Percentiles rank a stretch among this genome's conserved stretches.
phyloP scores from a whole-genome alignment of 2,888 invertebrate species.

The Sphecodes monilicornis region DNA sequence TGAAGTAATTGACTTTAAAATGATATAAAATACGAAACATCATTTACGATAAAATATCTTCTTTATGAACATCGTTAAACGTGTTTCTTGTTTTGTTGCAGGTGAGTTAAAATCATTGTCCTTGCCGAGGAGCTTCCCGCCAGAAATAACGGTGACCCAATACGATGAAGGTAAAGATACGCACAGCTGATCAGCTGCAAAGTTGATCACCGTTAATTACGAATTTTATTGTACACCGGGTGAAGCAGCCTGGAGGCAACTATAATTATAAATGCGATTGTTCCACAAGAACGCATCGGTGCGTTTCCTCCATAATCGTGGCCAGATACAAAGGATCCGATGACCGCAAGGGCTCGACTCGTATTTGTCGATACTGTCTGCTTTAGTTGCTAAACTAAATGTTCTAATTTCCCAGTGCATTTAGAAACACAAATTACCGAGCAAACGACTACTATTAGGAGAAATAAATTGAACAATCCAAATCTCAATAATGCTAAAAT shows the following conservation, averaged over 20 bases:
- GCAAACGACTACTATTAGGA: not conserved
- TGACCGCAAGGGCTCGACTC: conserved; percentile 16
- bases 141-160: conserved; percentile 69
- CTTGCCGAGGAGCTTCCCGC: conserved; percentile 83
- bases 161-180: conserved; percentile 77
- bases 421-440: not conserved
- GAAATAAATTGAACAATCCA: not conserved
- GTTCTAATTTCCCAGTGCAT: not conserved
- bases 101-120: conserved; percentile 87
- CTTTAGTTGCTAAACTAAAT: conserved; percentile 11
- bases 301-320: conserved; percentile 43
- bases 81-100: conserved; percentile 83
- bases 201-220: conserved; percentile 49
- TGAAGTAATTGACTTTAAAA: too few relatives aligned
- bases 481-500: not conserved
- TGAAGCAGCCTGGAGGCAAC: conserved; percentile 40
- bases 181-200: conserved; percentile 34
- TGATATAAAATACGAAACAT: too few relatives aligned
- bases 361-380: conserved; percentile 18
- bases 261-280: conserved; percentile 65
- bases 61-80: too few relatives aligned
- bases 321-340: conserved; percentile 36
- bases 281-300: conserved; percentile 47
- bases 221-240: conserved; percentile 32
- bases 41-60: too few relatives aligned